Evolutionary conservation across 2,113 vertebrate species (phyloP), one percentile per base, ranked within the genome.

Genomic region (Alligator mississippiensis): DNA sequence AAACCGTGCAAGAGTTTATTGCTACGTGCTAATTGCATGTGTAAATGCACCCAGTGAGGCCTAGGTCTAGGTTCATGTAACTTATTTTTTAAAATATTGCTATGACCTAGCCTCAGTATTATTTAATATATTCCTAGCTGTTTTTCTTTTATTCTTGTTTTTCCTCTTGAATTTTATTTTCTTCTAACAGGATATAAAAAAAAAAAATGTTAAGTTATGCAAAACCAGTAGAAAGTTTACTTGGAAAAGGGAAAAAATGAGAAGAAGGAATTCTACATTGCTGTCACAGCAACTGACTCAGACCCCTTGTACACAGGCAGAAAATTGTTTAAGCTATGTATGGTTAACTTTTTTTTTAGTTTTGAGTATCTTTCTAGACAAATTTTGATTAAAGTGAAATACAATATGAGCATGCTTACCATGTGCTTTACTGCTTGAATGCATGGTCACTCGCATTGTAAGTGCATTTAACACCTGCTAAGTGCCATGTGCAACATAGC

Each of bases 121-220:
- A 34, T 1, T 64, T 12, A 6, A 10, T 27, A 63, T n/a, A 79
- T 55, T 34, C 4, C 34, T 30, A 30, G n/a, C 6, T 18, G 13
- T 47, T 77, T 84, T 70, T 34, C 34, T 62, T 77, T 89, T n/a
- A 6, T 9, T 74, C 1, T 75, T 88, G 28, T 80, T 4, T 59
- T 90, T 86, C 60, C 15, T 28, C n/a, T 85, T 84, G n/a, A 80
- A 77, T 82, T 82, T 79, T 55, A 14, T 78, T 85, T 55, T 55
- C 11, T 86, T 13, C 77, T 87, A 28, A 34, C 58, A 47, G 34
- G 89, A 81, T n/a, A n/a, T 3, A 54, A 76, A 85, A 62, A 34
- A 62, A 34, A 34, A 19, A n/a, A 11, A 64, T 87, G 76, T 84
- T 17, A 64, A 82, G 17, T 78, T 76, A n/a, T 82, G 84, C 4